Percentiles rank a stretch among this genome's conserved stretches.
Conservation (phyloP, 2,888 invertebrate species). For the Ligdia adustata region DNA sequence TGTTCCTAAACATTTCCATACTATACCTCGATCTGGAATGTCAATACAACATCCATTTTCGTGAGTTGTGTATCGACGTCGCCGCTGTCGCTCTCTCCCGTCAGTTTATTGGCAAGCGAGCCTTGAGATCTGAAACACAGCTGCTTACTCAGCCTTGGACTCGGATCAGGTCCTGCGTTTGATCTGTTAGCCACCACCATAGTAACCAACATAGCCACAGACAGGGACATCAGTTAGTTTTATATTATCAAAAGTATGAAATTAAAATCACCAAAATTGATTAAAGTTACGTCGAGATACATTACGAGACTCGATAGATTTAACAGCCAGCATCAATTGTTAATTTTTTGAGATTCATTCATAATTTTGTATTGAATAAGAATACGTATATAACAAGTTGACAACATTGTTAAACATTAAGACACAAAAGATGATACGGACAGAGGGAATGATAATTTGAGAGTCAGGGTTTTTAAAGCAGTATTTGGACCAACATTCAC, state of each 20-base stretch:
- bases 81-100: constrained; percentile 97
- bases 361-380: too few relatives aligned
- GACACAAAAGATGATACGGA: constrained; percentile 1
- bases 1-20: too few relatives aligned
- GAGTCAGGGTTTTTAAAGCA: constrained; percentile 43
- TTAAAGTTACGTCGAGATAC: too few relatives aligned
- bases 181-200: constrained; percentile 68
- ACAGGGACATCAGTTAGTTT: not conserved
- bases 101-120: constrained; percentile 94
- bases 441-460: constrained; percentile 5
- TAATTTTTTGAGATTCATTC: too few relatives aligned
- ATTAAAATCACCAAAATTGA: too few relatives aligned
- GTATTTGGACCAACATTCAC: constrained; percentile 55
- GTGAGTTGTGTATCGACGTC: constrained; percentile 98
- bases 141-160: constrained; percentile 85
- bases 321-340: too few relatives aligned
- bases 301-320: too few relatives aligned
- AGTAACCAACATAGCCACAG: constrained; percentile 11
- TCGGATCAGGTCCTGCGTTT: constrained; percentile 81
- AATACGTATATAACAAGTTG: not conserved
- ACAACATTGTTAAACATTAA: constrained; percentile 1
- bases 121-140: constrained; percentile 93
- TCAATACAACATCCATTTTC: constrained; percentile 98
- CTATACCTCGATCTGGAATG: constrained; percentile 97
- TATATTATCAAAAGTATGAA: too few relatives aligned